A percentile compares a stretch with the other conserved stretches of the same genome.
phyloP scores from a whole-genome alignment of 2,113 vertebrate species.

The Cacatua alba region DNA sequence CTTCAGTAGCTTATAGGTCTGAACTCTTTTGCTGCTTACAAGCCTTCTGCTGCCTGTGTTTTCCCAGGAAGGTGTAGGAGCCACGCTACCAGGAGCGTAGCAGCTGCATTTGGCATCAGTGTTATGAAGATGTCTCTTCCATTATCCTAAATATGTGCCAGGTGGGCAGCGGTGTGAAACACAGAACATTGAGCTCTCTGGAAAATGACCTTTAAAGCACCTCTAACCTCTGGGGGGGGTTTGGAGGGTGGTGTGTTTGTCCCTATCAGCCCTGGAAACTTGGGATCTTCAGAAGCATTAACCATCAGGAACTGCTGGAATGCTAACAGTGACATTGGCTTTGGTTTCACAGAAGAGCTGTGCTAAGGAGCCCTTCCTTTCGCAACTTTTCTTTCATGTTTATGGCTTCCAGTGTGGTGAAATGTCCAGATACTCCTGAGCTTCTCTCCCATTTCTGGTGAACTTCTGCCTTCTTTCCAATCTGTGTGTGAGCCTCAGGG shows the following conservation, averaged over 20 bases:
- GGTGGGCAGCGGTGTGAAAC: neutral
- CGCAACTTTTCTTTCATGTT: neutral
- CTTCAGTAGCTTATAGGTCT: neutral
- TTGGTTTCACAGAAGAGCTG: neutral
- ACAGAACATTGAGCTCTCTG: neutral
- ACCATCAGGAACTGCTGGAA: neutral
- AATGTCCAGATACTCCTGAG: neutral
- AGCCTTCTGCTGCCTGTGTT: neutral
- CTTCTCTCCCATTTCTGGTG: neutral
- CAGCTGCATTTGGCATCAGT: neutral
- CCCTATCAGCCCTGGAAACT: neutral
- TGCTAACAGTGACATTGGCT: neutral
- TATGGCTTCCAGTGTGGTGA: neutral
- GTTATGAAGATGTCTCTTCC: neutral
- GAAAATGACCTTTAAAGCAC: neutral
- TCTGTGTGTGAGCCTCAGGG: neutral
- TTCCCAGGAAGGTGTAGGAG: neutral
- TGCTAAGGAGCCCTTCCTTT: neutral
- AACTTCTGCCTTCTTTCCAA: neutral
- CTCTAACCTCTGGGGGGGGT: neutral
- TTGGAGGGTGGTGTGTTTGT: neutral
- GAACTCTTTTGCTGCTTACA: neutral
- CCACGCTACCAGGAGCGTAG: neutral
- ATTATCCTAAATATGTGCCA: neutral
- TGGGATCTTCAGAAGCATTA: neutral